Evolutionary conservation across 1,140 invertebrate species (phyloP).

Genomic region (Scylla paramamosain): DNA sequence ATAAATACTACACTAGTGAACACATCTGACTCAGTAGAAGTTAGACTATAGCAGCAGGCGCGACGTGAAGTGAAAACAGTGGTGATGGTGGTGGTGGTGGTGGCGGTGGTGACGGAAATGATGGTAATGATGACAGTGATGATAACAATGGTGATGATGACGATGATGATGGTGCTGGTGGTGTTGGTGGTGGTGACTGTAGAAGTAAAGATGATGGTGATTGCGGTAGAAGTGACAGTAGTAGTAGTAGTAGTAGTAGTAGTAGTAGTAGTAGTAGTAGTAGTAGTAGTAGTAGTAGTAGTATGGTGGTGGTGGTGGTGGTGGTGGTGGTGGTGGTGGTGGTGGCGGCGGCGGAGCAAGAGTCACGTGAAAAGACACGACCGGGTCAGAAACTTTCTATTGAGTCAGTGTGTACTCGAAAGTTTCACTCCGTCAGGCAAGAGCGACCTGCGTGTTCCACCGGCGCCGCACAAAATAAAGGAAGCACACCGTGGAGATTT

Average conservation of each 20-base stretch:
- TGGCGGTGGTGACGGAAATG: background rate
- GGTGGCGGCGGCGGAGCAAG: background rate
- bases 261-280: constrained; percentile 22
- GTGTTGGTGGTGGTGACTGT: background rate
- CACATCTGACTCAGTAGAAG: too few species aligned
- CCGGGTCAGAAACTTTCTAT: background rate
- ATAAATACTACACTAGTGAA: too few species aligned
- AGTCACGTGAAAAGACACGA: too few species aligned
- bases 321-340: background rate
- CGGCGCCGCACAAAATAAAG: background rate
- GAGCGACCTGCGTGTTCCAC: background rate
- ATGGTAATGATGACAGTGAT: background rate
- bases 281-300: constrained; percentile 23
- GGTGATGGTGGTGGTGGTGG: background rate
- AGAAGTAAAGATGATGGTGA: background rate
- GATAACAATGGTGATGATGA: background rate
- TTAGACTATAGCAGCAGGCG: too few species aligned
- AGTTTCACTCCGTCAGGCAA: background rate
- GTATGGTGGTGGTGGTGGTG: background rate
- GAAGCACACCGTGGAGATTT: background rate
- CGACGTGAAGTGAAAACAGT: too few species aligned
- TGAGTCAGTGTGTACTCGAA: background rate
- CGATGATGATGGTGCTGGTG: background rate
- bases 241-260: constrained; percentile 22
- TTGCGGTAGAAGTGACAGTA: background rate